phyloP scores from a whole-genome alignment of 2,113 vertebrate genomes.

The Camelus bactrianus region DNA sequence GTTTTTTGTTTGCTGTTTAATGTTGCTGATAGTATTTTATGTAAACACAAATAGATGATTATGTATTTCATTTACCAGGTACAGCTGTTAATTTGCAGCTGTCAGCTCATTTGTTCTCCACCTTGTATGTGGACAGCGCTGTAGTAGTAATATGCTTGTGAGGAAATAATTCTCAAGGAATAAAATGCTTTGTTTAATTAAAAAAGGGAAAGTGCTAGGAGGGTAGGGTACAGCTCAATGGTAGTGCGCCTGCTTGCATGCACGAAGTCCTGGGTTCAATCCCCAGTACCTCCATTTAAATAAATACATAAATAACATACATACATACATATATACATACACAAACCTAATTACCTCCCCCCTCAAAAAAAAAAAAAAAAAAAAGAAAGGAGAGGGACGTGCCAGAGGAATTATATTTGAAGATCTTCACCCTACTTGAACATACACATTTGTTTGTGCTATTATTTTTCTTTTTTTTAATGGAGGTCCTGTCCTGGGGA shows the following conservation, averaged over 20 bases:
- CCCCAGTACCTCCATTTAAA: too few relatives aligned
- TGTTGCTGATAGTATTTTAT: not conserved
- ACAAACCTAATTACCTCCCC: too few relatives aligned
- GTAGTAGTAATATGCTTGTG: not conserved
- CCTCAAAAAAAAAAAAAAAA: too few relatives aligned
- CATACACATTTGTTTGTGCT: constrained; percentile 8
- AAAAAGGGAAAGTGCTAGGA: not conserved
- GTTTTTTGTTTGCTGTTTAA: constrained; percentile 21
- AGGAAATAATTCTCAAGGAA: constrained; percentile 38
- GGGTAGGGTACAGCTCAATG: too few relatives aligned
- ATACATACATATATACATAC: too few relatives aligned
- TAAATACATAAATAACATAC: too few relatives aligned
- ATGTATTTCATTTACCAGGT: not conserved
- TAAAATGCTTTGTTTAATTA: constrained; percentile 37
- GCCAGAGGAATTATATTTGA: constrained; percentile 4
- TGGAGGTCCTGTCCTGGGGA: too few relatives aligned
- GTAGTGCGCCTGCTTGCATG: too few relatives aligned
- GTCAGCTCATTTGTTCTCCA: not conserved
- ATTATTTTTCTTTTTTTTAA: not conserved
- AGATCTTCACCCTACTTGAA: not conserved
- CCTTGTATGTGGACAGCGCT: not conserved
- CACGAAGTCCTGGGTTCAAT: too few relatives aligned
- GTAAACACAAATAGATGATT: not conserved
- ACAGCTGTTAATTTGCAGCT: not conserved
- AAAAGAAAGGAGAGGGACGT: too few relatives aligned